A percentile compares a stretch with the other conserved stretches of the same genome.
Conservation (phyloP, 2,113 vertebrate genomes). For the Podarcis raffonei region DNA sequence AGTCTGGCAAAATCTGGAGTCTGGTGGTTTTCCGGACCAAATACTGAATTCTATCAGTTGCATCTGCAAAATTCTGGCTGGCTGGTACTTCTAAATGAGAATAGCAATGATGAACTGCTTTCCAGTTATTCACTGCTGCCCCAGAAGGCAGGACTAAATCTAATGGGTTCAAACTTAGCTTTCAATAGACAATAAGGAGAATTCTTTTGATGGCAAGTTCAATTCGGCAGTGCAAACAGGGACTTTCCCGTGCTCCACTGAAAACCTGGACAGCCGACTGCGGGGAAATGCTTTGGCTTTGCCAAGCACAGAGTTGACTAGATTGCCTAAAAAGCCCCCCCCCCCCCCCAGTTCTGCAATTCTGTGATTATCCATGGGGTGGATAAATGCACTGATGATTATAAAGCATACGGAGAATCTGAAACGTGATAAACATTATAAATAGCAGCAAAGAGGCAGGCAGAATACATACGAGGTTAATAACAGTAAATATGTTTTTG, state of each 20-base stretch:
- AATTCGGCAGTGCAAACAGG: no score
- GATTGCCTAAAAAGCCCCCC: no score
- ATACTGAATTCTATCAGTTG: not conserved
- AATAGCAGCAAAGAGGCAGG: not conserved
- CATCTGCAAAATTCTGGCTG: not conserved
- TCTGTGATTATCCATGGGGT: not conserved
- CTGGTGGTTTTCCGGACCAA: not conserved
- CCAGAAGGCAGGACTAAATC: no score
- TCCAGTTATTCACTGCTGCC: no score
- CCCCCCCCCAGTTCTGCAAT: no score
- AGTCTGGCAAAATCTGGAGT: not conserved
- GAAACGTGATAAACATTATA: not conserved
- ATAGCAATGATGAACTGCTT: not conserved
- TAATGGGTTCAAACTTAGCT: no score
- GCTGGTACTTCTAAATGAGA: not conserved
- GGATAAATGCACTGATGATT: not conserved
- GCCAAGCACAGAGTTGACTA: no score
- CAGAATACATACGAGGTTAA: not conserved
- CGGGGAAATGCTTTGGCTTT: no score
- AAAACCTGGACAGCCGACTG: no score
- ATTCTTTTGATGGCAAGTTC: no score
- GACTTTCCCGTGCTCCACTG: no score
- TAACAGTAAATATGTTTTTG: conserved; percentile 5
- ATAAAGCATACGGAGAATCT: not conserved
- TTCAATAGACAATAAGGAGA: no score